Conservation (phyloP, 35 echinoderm and acorn worm species). For the Heliocidaris erythrogramma region DNA sequence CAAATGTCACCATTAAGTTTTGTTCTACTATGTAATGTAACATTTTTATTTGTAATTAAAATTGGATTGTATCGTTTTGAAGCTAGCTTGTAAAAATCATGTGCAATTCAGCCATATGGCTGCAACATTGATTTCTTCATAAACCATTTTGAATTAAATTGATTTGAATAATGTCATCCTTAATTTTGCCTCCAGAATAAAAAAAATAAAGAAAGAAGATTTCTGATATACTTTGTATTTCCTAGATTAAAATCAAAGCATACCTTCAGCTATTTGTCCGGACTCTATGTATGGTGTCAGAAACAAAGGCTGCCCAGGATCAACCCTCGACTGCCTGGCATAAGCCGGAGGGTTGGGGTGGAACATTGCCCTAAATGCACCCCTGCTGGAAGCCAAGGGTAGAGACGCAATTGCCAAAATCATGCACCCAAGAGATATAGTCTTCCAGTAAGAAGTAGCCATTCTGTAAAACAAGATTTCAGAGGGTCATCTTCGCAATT, state of each 20-base stretch:
- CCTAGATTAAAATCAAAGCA: background rate
- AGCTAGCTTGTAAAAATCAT: too few species aligned
- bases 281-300: slow-evolving; percentile 80
- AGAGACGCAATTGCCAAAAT: background rate
- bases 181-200: background rate
- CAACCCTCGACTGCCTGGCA: slow-evolving; percentile 50
- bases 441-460: background rate
- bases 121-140: too few species aligned
- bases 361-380: slow-evolving; percentile 69
- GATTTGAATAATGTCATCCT: too few species aligned
- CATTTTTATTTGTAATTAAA: too few species aligned
- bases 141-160: too few species aligned
- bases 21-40: too few species aligned
- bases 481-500: background rate
- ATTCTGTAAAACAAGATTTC: background rate
- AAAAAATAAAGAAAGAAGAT: background rate
- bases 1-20: too few species aligned
- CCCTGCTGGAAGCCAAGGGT: slow-evolving; percentile 20
- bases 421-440: background rate
- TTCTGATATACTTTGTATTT: background rate
- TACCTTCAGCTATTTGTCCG: slow-evolving; percentile 83
- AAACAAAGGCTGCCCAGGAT: slow-evolving; percentile 87
- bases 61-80: too few species aligned
- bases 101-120: too few species aligned
- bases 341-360: slow-evolving; percentile 62